Percentiles rank a stretch among this genome's conserved stretches.
Conservation (phyloP, 2,888 invertebrate genomes). For the Hemistola chrysoprasaria region DNA sequence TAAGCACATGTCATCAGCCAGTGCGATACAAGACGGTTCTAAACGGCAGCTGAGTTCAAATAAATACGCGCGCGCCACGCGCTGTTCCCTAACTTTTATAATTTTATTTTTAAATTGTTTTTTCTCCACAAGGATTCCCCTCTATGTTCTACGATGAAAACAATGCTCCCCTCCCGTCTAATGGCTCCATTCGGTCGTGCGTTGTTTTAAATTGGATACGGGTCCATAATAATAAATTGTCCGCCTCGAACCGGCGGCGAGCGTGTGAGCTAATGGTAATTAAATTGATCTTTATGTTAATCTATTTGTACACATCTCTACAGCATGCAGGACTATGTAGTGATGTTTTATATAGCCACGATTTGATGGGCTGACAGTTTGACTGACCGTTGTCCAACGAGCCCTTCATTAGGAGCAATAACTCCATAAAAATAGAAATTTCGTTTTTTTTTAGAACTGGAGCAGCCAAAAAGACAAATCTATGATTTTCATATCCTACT, state of each 20-base stretch:
- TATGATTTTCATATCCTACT: no score
- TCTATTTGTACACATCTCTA: conserved; percentile 38
- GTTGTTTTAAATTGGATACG: conserved; percentile 82
- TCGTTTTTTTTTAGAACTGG: no score
- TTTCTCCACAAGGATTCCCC: conserved; percentile 77
- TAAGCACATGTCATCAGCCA: conserved; percentile 60
- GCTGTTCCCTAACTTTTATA: conserved; percentile 71
- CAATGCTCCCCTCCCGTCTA: conserved; percentile 69
- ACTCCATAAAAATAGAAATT: no score
- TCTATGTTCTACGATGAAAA: conserved; percentile 68
- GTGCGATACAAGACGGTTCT: conserved; percentile 49
- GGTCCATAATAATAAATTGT: conserved; percentile 81
- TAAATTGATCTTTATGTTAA: conserved; percentile 73
- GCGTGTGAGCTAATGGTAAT: conserved; percentile 75
- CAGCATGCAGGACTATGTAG: conserved; percentile 20
- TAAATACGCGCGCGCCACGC: conserved; percentile 77
- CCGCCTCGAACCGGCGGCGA: conserved; percentile 73
- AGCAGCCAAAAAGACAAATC: no score
- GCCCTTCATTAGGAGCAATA: no score
- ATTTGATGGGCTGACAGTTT: no score
- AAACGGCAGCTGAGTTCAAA: conserved; percentile 73
- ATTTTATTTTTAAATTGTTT: conserved; percentile 83
- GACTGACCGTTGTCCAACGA: no score
- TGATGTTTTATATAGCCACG: no score
- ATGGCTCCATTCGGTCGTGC: conserved; percentile 71